These are phyloP conservation scores for Conchocele bisecta DNA, from an alignment of 2,888 invertebrate genomes.

Conservation along the genomic window DNA sequence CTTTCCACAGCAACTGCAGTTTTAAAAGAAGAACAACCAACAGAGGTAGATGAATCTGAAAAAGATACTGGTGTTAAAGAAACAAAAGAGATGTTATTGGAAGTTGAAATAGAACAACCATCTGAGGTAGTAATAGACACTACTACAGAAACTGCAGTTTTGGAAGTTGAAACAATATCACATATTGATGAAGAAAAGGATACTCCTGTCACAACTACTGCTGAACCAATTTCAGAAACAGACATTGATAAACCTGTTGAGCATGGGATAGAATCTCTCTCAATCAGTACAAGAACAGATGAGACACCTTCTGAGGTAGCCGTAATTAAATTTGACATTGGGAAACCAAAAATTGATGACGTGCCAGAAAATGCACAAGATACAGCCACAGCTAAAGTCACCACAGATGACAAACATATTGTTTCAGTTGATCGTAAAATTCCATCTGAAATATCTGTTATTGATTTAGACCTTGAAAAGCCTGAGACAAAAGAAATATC, in stretches of 20 bases:
- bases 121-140: too few relatives aligned
- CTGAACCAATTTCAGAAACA: not conserved
- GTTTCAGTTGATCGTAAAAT: not conserved
- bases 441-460: conserved; percentile 5
- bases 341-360: conserved; percentile 31
- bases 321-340: conserved; percentile 40
- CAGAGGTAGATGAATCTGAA: too few relatives aligned
- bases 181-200: too few relatives aligned
- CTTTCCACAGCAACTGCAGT: too few relatives aligned
- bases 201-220: too few relatives aligned
- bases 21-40: too few relatives aligned
- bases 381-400: not conserved
- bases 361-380: conserved; percentile 23
- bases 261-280: not conserved
- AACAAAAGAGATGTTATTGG: too few relatives aligned
- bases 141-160: too few relatives aligned
- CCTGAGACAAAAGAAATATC: too few relatives aligned
- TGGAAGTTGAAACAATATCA: too few relatives aligned
- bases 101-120: too few relatives aligned
- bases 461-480: not conserved
- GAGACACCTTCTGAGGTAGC: not conserved
- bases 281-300: not conserved
- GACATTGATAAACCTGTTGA: not conserved
- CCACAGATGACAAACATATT: not conserved
- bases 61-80: too few relatives aligned